Evolutionary conservation across 2,888 invertebrate species (phyloP), one percentile per base, ranked within the genome.

Genomic region (Ectemnius cavifrons): DNA sequence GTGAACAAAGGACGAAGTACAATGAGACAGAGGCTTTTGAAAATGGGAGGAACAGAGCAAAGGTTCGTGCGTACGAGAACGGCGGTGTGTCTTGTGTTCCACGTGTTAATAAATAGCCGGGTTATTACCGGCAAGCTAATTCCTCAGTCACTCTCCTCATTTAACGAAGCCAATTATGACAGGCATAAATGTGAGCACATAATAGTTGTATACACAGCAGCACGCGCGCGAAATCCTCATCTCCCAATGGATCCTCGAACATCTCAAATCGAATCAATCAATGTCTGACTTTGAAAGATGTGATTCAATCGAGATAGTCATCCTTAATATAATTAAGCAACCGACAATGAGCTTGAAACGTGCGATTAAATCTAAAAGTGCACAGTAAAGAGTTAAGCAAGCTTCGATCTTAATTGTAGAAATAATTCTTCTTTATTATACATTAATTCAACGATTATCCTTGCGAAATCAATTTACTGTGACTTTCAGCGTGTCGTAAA

Each of bases 161-260:
- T 89, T 89, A 89, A 89, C 89, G 88, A 87, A 89, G 89, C 87
- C 88, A 89, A 89, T 89, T 89, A 89, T 88, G 89, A 88, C 86
- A 87, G 87, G 82, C 89, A 89, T 89, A 89, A 89, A 89, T 88
- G 87, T 88, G 87, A 89, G 87, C 86, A 85, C 85, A 89, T 89
- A 87, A 89, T 89, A 88, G 88, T 87, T 88, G 85, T 89, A 87
- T 87, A 88, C 88, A 89, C 87, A 89, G 69, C 79, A 77, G 71
- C 77, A 77, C 81, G 81, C 73, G 80, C 75, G 77, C 80, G 74
- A 75, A 84, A 78, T 80, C 75, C 70, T 77, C 52, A 73, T 67
- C 66, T 16, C 14, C 16, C 0, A 14, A 4, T 2, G 52, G 6
- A 52, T 11, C 6, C 37, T 3, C 23, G 23, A 23, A 11, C 8